Evolutionary conservation across 1,140 invertebrate species (phyloP).

Genomic region (Periplaneta americana): DNA sequence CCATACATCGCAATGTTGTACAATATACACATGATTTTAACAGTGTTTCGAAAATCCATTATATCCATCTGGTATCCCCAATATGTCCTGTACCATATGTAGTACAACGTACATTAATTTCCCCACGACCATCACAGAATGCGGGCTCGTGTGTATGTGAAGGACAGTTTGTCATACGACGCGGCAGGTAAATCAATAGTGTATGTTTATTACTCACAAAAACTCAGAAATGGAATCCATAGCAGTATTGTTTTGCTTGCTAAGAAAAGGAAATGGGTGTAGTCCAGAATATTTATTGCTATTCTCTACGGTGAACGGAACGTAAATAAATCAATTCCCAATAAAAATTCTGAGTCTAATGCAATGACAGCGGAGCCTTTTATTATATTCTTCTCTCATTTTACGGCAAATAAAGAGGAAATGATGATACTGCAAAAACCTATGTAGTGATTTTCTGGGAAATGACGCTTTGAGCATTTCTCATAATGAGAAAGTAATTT

Average conservation of each 20-base stretch:
- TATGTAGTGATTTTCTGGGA: too few relatives aligned
- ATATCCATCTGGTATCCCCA: not conserved
- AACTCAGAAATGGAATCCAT: not conserved
- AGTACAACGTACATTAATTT: not conserved
- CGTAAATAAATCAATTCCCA: too few relatives aligned
- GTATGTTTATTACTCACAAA: not conserved
- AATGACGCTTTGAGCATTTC: too few relatives aligned
- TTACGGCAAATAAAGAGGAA: too few relatives aligned
- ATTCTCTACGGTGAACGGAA: too few relatives aligned
- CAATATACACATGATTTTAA: not conserved
- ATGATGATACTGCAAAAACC: too few relatives aligned
- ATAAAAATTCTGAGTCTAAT: too few relatives aligned
- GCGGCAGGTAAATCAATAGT: not conserved
- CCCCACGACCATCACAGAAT: not conserved
- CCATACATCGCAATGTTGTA: not conserved
- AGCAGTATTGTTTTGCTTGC: not conserved
- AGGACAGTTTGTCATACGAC: not conserved
- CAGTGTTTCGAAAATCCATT: not conserved
- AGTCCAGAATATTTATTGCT: not conserved
- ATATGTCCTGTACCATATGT: not conserved
- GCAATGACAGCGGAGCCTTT: too few relatives aligned
- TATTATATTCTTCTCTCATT: too few relatives aligned
- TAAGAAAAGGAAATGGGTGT: not conserved
- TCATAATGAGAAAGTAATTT: too few relatives aligned
- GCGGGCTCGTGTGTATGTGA: not conserved